A percentile compares a stretch with the other conserved stretches of the same genome.
phyloP scores from a whole-genome alignment of 2,797 vertebrate species.

The Lagocephalus sceleratus region DNA sequence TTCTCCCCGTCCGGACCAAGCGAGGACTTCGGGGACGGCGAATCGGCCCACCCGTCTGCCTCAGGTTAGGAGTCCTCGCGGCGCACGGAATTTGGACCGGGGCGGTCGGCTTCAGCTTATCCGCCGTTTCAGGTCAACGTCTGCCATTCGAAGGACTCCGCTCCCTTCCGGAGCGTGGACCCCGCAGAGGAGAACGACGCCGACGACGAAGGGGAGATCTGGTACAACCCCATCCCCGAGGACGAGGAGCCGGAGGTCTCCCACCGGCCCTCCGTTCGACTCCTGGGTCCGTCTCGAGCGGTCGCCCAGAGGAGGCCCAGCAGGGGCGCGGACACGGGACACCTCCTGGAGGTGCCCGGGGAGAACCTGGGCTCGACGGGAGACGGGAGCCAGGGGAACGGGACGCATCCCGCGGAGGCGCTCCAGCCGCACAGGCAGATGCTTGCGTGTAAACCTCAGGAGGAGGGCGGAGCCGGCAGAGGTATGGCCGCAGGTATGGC shows the following conservation, averaged over 20 bases:
- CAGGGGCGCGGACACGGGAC: slow-evolving; percentile 39
- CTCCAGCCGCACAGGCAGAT: slow-evolving; percentile 75
- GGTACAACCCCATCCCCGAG: slow-evolving; percentile 98
- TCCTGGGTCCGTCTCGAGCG: slow-evolving; percentile 30
- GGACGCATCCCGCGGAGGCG: slow-evolving; percentile 68
- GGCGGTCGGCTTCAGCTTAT: too few relatives aligned
- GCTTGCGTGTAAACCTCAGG: slow-evolving; percentile 72
- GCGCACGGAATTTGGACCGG: too few relatives aligned
- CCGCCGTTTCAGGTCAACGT: slow-evolving; percentile 32
- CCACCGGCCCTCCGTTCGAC: slow-evolving; percentile 27
- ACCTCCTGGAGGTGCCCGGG: slow-evolving; percentile 36
- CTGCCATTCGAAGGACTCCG: slow-evolving; percentile 25
- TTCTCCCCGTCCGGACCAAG: slow-evolving; percentile 64
- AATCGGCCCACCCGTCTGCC: slow-evolving; percentile 39
- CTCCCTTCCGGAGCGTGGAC: slow-evolving; percentile 58
- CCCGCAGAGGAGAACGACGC: slow-evolving; percentile 88
- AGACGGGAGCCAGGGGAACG: slow-evolving; percentile 63
- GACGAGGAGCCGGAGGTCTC: slow-evolving; percentile 79
- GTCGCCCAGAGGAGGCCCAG: slow-evolving; percentile 49
- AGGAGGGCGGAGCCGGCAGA: slow-evolving; percentile 72
- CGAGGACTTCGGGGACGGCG: slow-evolving; percentile 48
- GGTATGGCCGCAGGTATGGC: slow-evolving; percentile 78
- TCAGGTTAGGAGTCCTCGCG: slow-evolving; percentile 37
- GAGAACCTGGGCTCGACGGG: slow-evolving; percentile 36
- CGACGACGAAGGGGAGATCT: slow-evolving; percentile 96